phyloP scores from a whole-genome alignment of 2,888 invertebrate genomes.

The Eretmocerus hayati region DNA sequence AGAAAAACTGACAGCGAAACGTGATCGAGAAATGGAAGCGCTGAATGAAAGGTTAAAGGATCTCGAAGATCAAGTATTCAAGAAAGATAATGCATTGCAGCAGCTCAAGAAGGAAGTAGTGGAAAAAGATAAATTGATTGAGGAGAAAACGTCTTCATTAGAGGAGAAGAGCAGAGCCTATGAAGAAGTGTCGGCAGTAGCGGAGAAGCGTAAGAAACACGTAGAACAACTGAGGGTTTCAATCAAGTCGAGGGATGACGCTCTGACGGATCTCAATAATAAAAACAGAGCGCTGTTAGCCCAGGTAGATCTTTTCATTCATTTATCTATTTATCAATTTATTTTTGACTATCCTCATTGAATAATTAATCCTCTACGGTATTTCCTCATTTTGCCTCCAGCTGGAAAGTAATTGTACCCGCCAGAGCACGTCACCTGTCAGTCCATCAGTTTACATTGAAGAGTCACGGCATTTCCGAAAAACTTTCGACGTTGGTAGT shows the following conservation, averaged over 20 bases:
- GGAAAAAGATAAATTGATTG: constrained; percentile 37
- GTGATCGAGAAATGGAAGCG: constrained; percentile 32
- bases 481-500: constrained; percentile 25
- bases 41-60: constrained; percentile 35
- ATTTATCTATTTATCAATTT: no score
- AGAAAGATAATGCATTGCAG: constrained; percentile 38
- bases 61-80: constrained; percentile 39
- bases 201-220: constrained; percentile 48
- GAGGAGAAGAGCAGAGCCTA: constrained; percentile 37
- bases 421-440: constrained; percentile 34
- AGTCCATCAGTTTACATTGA: constrained; percentile 34
- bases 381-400: constrained; percentile 19
- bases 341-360: no score
- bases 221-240: constrained; percentile 46
- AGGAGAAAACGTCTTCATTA: constrained; percentile 34
- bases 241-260: constrained; percentile 45
- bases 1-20: constrained; percentile 32
- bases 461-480: constrained; percentile 29
- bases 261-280: constrained; percentile 47
- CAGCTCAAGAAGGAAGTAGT: constrained; percentile 36
- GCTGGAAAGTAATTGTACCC: constrained; percentile 38
- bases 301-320: constrained; percentile 30
- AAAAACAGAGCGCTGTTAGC: constrained; percentile 41
- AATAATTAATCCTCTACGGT: not conserved
- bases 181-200: constrained; percentile 36